Evolutionary conservation across 2,113 vertebrate species (phyloP).

Genomic region (Copsychus sechellarum): DNA sequence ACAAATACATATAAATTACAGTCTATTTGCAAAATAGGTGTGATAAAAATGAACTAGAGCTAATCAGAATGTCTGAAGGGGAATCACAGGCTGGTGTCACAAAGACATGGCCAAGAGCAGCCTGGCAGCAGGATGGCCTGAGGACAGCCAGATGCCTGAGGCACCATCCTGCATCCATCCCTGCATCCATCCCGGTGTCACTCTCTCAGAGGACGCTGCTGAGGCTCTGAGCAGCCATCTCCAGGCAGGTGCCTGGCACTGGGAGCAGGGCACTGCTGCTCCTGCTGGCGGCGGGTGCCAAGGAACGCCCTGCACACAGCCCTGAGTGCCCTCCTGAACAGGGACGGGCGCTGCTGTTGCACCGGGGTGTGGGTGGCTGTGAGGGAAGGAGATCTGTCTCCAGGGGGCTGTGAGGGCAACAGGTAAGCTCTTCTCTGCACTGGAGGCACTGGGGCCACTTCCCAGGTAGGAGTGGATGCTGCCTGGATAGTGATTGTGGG

Average conservation of each 20-base stretch:
- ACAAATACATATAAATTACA: neutral
- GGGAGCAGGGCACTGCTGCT: neutral
- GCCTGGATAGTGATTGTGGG: neutral
- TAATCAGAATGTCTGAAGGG: neutral
- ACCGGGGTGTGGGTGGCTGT: accelerated
- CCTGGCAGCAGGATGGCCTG: neutral
- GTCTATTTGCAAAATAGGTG: neutral
- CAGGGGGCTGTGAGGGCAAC: neutral
- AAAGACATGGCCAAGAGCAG: accelerated
- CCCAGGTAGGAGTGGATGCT: accelerated
- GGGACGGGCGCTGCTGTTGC: neutral
- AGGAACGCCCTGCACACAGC: neutral
- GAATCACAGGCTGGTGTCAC: accelerated
- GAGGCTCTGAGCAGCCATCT: accelerated
- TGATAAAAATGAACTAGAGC: neutral
- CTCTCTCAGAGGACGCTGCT: neutral
- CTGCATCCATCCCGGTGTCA: neutral
- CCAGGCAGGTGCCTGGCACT: neutral
- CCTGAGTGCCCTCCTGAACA: neutral
- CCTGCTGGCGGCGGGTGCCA: neutral
- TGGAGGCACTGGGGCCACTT: neutral
- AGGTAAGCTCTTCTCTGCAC: neutral
- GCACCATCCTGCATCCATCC: neutral
- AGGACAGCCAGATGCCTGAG: neutral
- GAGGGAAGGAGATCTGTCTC: neutral